A percentile compares a stretch with the other conserved stretches of the same genome.
Evolutionary conservation across 2,797 vertebrate species (phyloP).

Genomic region (Neosilurus mollespiculum): DNA sequence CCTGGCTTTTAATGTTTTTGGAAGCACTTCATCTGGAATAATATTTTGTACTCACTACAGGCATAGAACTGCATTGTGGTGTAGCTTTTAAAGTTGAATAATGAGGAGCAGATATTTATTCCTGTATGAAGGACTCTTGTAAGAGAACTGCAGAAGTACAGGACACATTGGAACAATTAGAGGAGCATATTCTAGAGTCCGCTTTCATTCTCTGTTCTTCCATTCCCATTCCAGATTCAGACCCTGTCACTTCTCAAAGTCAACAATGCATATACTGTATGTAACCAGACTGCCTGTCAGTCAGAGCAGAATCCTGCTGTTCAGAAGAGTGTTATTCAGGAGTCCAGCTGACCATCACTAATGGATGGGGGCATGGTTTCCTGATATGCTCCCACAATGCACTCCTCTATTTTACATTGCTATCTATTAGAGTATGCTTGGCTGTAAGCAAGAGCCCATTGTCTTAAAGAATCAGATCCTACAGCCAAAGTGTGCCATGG

Average conservation of each 20-base stretch:
- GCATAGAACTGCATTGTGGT: conserved; percentile 15
- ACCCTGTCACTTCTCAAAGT: not conserved
- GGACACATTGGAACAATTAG: not conserved
- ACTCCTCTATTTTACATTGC: not conserved
- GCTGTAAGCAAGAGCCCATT: not conserved
- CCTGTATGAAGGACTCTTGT: conserved; percentile 24
- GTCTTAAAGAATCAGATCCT: conserved; percentile 25
- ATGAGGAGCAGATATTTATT: conserved; percentile 15
- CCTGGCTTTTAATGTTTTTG: not conserved
- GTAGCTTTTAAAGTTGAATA: conserved; percentile 3
- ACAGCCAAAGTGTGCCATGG: not conserved
- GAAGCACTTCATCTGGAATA: conserved; percentile 14
- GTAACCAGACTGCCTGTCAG: conserved; percentile 19
- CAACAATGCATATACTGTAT: conserved; percentile 23
- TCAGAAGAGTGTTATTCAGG: conserved; percentile 7
- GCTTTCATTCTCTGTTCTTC: conserved; percentile 5
- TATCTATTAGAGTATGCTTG: conserved; percentile 13
- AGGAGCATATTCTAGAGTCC: conserved; percentile 11
- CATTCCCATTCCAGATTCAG: not conserved
- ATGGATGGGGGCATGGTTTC: conserved; percentile 11
- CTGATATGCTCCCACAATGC: conserved; percentile 18
- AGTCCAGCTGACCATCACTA: conserved; percentile 29
- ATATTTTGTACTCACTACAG: not conserved
- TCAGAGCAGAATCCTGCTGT: not conserved
- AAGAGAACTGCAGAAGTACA: not conserved